Evolutionary conservation across 2,113 vertebrate genomes (phyloP).

Genomic region (Sisor rabdophorus): DNA sequence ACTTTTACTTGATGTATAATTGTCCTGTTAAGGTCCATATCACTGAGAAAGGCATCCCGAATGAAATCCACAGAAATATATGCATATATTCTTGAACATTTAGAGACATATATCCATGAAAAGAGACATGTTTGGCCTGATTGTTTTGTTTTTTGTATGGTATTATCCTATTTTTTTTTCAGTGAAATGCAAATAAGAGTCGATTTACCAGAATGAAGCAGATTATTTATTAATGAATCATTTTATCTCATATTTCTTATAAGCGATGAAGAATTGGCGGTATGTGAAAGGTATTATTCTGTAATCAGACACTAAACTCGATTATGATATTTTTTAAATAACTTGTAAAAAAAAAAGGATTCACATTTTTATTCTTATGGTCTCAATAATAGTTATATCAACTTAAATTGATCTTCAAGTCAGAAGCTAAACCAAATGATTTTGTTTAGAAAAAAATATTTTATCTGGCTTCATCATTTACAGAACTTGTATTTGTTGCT

Average conservation of each 20-base stretch:
- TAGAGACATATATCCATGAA: constrained; percentile 17
- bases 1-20: not conserved
- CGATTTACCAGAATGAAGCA: not conserved
- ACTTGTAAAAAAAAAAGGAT: too few species aligned
- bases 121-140: constrained; percentile 33
- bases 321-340: too few species aligned
- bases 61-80: constrained; percentile 8
- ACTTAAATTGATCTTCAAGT: not conserved
- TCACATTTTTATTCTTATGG: too few species aligned
- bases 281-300: not conserved
- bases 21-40: not conserved
- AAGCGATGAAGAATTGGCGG: constrained; percentile 14
- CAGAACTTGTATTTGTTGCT: not conserved
- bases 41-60: not conserved
- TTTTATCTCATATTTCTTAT: constrained; percentile 1
- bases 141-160: too few species aligned
- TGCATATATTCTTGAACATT: not conserved
- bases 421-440: not conserved
- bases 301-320: not conserved
- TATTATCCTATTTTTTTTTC: constrained; percentile 14
- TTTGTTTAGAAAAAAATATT: not conserved
- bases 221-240: constrained; percentile 1
- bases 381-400: too few species aligned
- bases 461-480: not conserved
- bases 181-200: constrained; percentile 14